These are phyloP conservation scores for Momotus momota DNA, from an alignment of 2,797 vertebrate species.

Conservation along the genomic window DNA sequence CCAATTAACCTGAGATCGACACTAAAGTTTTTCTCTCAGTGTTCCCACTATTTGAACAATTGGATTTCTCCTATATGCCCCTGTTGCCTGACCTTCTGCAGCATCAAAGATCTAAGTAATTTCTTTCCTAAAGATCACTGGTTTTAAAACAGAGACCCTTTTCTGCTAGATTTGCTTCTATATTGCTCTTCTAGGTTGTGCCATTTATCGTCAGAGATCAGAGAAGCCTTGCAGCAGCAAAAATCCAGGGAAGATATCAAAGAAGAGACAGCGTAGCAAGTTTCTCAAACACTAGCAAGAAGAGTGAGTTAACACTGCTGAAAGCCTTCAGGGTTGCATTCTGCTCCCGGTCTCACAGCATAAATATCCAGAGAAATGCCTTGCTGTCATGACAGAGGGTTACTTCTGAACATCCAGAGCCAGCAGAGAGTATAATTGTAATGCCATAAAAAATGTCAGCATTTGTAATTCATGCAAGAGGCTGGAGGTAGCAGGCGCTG, in stretches of 20 bases:
- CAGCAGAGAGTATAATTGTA: constrained; percentile 14
- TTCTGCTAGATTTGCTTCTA: neutral
- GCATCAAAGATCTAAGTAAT: neutral
- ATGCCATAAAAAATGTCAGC: constrained; percentile 1
- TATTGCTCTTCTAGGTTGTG: neutral
- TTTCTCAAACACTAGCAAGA: neutral
- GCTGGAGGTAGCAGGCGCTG: neutral
- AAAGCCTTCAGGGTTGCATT: constrained; percentile 5
- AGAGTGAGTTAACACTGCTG: neutral
- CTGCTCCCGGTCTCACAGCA: neutral
- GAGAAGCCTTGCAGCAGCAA: constrained; percentile 13
- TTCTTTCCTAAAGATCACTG: neutral
- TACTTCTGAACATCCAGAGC: neutral
- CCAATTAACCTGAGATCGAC: constrained; percentile 57
- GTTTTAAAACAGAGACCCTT: constrained; percentile 8
- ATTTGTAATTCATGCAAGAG: neutral
- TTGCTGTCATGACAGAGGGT: neutral
- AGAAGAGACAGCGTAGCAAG: neutral
- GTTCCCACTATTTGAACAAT: neutral
- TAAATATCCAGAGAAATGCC: constrained; percentile 18
- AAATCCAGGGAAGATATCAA: constrained; percentile 17
- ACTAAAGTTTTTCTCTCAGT: neutral
- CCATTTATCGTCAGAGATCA: neutral
- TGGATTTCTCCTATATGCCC: neutral
- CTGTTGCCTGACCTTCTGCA: neutral